A percentile compares a stretch with the other conserved stretches of the same genome.
phyloP scores from a whole-genome alignment of 2,797 vertebrate species.

The Enteromius viviparus region DNA sequence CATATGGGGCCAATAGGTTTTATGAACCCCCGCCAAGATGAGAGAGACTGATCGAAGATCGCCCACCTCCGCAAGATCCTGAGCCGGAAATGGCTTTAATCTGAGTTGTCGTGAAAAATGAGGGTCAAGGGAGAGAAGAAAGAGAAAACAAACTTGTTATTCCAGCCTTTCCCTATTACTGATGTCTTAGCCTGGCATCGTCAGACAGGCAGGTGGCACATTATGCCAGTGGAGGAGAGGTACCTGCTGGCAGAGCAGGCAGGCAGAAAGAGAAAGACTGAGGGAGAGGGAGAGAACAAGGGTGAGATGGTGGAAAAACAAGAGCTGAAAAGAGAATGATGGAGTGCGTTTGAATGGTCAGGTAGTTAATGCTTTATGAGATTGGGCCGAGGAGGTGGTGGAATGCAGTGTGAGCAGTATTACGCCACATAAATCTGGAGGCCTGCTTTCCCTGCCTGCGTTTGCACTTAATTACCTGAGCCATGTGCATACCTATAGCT shows the following conservation, averaged over 20 bases:
- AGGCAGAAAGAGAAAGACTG: constrained; percentile 48
- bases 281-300: constrained; percentile 53
- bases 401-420: constrained; percentile 69
- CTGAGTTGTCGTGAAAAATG: constrained; percentile 64
- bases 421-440: constrained; percentile 69
- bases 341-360: constrained; percentile 71
- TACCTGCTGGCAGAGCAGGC: constrained; percentile 63
- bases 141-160: constrained; percentile 58
- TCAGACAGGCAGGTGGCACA: constrained; percentile 70
- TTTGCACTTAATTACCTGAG: constrained; percentile 71
- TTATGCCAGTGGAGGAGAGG: constrained; percentile 62
- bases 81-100: constrained; percentile 54
- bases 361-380: constrained; percentile 72
- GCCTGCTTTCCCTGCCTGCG: constrained; percentile 64
- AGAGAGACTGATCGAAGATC: constrained; percentile 60
- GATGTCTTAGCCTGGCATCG: constrained; percentile 65
- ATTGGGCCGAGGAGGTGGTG: constrained; percentile 62
- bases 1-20: constrained; percentile 54
- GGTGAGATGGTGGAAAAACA: constrained; percentile 49
- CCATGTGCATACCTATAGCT: constrained; percentile 64
- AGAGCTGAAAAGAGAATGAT: constrained; percentile 64
- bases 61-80: constrained; percentile 5
- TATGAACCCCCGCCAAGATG: constrained; percentile 59
- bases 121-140: constrained; percentile 35
- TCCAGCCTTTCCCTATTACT: constrained; percentile 58